Evolutionary conservation across 2,797 vertebrate species (phyloP), one percentile per base, ranked within the genome.

Genomic region (Neoniphon sammara): DNA sequence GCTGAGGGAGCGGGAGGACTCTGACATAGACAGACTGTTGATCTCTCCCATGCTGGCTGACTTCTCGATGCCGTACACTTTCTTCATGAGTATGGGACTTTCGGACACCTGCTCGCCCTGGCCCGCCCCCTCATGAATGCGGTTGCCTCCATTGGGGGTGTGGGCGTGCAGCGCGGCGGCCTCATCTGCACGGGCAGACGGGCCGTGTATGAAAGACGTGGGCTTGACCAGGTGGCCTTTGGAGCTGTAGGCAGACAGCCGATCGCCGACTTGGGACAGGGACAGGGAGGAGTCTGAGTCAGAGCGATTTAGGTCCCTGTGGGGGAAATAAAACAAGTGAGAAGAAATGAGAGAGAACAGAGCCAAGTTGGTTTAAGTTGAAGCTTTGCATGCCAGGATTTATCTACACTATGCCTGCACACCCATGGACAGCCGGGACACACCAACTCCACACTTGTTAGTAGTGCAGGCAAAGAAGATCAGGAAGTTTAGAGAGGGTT

Each of bases 221-320:
- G 96, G 95, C 80, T 96, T 96, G 59, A 95, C 82, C 2, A 94
- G 76, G 86, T 94, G 91, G 59, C 92, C 90, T 89, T 95, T 96
- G 84, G 95, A 92, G 85, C 92, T 89, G 83, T 89, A 92, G 1
- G 93, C 90, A 46, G 94, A 89, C 0, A 94, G 50, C 0, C 96
- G 95, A 69, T 98, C 97, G 56, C 95, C 95, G 75, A 92, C 92
- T 90, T 96, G 96, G 14, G 95, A 96, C 86, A 95, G 90, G 65
- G 93, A 94, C 88, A 95, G 75, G 55, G 95, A 95, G 62, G 97
- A 96, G 83, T 99, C 98, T 0, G 97, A 98, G 90, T 99, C 97
- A 1, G 96, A 98, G 86, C 94, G 96, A 83, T 96, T 97, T 77
- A 98, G 89, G 87, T 98, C 97, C 93, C 97, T 98, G 92, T n/a